Evolutionary conservation across 2,797 vertebrate genomes (phyloP).

Genomic region (Schizothorax lantsangensis): DNA sequence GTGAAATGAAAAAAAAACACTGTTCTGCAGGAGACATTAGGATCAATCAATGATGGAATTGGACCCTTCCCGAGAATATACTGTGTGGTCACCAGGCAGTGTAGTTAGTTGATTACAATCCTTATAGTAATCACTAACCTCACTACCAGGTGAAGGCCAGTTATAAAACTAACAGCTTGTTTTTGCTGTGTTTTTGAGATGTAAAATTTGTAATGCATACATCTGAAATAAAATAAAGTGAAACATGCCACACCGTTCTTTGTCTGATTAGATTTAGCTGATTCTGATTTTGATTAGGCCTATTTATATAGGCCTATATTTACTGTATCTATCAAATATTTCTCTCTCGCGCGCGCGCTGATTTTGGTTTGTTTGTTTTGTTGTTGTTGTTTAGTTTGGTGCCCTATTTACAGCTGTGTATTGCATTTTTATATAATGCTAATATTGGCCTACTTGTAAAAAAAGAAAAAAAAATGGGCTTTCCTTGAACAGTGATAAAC

Average conservation of each 20-base stretch:
- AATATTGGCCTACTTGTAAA: not conserved
- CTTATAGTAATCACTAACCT: constrained; percentile 86
- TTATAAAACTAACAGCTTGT: not conserved
- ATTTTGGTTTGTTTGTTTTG: too few species aligned
- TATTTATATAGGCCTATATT: too few species aligned
- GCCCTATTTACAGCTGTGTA: not conserved
- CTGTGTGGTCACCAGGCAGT: constrained; percentile 88
- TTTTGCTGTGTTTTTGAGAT: not conserved
- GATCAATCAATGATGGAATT: not conserved
- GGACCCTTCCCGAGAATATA: not conserved
- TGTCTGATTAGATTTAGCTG: not conserved
- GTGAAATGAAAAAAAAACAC: not conserved
- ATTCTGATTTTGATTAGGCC: too few species aligned
- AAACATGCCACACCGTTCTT: not conserved
- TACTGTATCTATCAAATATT: too few species aligned
- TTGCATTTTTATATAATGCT: not conserved
- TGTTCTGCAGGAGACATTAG: not conserved
- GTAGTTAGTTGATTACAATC: constrained; percentile 89
- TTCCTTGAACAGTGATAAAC: not conserved
- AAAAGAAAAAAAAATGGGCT: too few species aligned
- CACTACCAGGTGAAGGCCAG: constrained; percentile 72
- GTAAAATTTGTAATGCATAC: not conserved
- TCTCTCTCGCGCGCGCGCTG: too few species aligned
- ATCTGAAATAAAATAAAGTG: constrained; percentile 28
- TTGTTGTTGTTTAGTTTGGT: too few species aligned